Evolutionary conservation across 2,113 vertebrate genomes (phyloP).

Genomic region (Ammospiza nelsoni): DNA sequence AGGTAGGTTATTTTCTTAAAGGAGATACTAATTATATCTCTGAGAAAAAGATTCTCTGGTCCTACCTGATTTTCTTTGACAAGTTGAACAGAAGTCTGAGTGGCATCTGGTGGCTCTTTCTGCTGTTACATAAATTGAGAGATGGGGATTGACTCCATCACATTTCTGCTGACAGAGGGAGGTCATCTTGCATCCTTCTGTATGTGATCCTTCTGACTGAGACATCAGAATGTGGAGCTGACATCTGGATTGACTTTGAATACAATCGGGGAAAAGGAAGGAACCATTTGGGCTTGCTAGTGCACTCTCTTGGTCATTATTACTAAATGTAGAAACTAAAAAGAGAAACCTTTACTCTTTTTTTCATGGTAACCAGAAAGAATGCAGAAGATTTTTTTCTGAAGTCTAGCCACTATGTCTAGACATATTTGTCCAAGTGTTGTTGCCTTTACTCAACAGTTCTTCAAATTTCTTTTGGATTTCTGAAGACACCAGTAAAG

Average conservation of each 20-base stretch:
- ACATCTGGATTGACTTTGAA: neutral
- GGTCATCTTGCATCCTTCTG: neutral
- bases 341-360: neutral
- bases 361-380: neutral
- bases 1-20: neutral
- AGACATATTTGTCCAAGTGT: neutral
- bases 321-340: neutral
- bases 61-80: neutral
- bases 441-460: neutral
- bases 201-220: neutral
- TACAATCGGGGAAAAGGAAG: neutral
- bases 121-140: neutral
- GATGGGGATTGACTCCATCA: neutral
- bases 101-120: conserved; percentile 12
- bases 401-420: neutral
- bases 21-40: neutral
- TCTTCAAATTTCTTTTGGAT: neutral
- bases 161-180: neutral
- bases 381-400: neutral
- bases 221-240: neutral
- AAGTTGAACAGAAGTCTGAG: neutral
- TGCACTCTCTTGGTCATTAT: neutral
- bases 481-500: neutral
- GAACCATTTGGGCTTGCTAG: neutral
- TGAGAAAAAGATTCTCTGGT: neutral